phyloP scores from a whole-genome alignment of 2,113 vertebrate species.

The Morone saxatilis region DNA sequence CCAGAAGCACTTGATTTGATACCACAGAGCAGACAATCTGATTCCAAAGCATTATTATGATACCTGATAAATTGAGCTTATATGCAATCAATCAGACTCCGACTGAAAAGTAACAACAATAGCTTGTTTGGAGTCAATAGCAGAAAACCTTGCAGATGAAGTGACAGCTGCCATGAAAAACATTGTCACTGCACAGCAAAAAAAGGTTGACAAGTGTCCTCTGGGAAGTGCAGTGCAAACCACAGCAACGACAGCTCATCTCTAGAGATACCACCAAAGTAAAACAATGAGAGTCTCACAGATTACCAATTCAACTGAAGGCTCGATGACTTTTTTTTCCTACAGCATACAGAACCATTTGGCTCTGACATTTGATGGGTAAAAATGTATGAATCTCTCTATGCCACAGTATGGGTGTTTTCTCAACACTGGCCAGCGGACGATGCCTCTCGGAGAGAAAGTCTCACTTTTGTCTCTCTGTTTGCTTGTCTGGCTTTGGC shows the following conservation, averaged over 20 bases:
- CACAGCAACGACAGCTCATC: not conserved
- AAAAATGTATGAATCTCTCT: not conserved
- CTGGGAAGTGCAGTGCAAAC: not conserved
- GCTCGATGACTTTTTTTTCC: not conserved
- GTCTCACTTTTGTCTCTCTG: conserved; percentile 38
- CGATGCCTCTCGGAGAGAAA: conserved; percentile 6
- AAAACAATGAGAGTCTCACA: not conserved
- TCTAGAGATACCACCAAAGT: not conserved
- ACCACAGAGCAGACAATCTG: not conserved
- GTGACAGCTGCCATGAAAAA: not conserved
- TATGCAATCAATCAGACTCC: not conserved
- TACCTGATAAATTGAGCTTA: not conserved
- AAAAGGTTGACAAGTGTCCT: not conserved
- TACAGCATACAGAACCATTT: not conserved
- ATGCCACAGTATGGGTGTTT: not conserved
- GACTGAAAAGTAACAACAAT: not conserved
- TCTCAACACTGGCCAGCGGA: conserved; percentile 18
- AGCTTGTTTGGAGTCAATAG: not conserved
- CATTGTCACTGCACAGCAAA: not conserved
- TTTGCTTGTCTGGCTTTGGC: conserved; percentile 31
- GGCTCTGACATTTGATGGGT: not conserved
- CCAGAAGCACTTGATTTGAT: not conserved
- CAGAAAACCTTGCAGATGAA: not conserved
- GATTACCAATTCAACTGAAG: not conserved
- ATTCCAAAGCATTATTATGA: not conserved